Conservation (phyloP, 1,140 invertebrate species). For the Doryteuthis pealeii region DNA sequence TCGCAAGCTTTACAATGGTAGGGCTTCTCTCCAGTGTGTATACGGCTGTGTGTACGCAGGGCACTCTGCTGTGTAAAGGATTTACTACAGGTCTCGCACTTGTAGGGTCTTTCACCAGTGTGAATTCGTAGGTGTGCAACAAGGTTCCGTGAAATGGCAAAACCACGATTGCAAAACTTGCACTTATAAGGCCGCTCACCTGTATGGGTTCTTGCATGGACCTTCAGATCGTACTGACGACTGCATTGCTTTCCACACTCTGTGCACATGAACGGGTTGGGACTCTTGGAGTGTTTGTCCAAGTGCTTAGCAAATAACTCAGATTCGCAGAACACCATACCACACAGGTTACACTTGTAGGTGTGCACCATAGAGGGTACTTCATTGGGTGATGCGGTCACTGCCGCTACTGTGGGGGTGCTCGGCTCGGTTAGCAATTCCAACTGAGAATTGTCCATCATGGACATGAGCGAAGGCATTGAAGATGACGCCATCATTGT, state of each 20-base stretch:
- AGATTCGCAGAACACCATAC: neutral
- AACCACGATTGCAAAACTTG: conserved; percentile 20
- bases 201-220: neutral
- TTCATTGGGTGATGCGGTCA: neutral
- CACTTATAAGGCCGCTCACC: conserved; percentile 18
- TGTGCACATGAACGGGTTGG: neutral
- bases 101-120: conserved; percentile 17
- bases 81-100: conserved; percentile 22
- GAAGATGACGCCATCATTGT: neutral
- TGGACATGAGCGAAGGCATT: neutral
- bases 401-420: no score
- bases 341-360: conserved; percentile 1
- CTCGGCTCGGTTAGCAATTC: neutral
- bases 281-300: neutral
- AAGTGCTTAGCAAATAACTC: neutral
- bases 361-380: neutral
- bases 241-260: neutral
- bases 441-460: neutral
- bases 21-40: conserved; percentile 27
- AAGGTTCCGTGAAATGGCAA: conserved; percentile 15
- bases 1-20: conserved; percentile 23
- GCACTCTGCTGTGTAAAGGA: conserved; percentile 16
- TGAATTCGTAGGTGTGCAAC: conserved; percentile 22
- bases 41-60: conserved; percentile 19
- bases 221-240: neutral